Conservation (phyloP, 2,888 invertebrate genomes). For the Idaea straminata region DNA sequence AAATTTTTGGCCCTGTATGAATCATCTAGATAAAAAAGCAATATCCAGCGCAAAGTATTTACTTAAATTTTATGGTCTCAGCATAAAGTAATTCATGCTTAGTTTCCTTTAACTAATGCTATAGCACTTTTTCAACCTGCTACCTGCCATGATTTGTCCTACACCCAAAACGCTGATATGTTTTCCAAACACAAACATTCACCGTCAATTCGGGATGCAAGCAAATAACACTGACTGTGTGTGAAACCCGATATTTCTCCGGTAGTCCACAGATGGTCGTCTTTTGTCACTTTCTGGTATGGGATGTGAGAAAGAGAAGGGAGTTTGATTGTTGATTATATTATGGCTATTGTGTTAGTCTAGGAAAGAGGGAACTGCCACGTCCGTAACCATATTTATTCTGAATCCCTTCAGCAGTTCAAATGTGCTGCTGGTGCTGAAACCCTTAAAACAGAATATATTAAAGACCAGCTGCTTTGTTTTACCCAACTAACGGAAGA, state of each 20-base stretch:
- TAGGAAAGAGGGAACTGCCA: not conserved
- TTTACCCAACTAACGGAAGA: no score
- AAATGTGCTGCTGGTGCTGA: no score
- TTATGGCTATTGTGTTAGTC: not conserved
- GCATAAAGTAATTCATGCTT: not conserved
- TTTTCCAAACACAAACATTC: slow-evolving; percentile 22
- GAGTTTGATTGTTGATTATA: not conserved
- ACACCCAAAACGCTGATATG: slow-evolving; percentile 12
- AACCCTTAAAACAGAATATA: no score
- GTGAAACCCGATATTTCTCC: slow-evolving; percentile 2
- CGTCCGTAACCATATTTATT: no score
- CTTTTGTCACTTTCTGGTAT: not conserved
- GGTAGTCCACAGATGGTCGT: not conserved
- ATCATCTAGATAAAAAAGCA: no score
- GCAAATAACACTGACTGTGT: slow-evolving; percentile 8
- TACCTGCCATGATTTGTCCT: not conserved
- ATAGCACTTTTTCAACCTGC: not conserved
- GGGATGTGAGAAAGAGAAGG: not conserved
- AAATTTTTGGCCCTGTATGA: no score
- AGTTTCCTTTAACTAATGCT: not conserved
- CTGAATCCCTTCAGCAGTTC: no score
- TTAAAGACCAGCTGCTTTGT: no score
- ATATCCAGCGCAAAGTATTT: no score
- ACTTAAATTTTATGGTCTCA: no score
- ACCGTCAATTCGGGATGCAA: slow-evolving; percentile 9